Conservation (phyloP, 2,797 vertebrate genomes). For the Smutsia gigantea region DNA sequence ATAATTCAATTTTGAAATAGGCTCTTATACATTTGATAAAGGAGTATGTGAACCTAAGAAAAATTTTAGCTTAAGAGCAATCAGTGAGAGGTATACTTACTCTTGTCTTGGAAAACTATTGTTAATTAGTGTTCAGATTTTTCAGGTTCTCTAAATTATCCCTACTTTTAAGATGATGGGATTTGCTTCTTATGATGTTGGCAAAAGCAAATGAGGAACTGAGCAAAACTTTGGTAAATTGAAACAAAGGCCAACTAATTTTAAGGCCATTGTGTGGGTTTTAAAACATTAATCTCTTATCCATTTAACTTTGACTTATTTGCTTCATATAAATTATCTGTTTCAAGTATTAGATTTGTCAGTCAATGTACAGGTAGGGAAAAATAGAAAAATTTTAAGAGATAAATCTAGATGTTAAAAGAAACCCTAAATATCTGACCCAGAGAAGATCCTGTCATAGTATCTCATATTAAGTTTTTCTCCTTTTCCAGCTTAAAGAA, state of each 20-base stretch:
- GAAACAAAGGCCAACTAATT: constrained; percentile 8
- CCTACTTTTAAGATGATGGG: not conserved
- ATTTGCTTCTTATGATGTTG: not conserved
- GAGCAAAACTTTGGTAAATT: not conserved
- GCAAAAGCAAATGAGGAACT: not conserved
- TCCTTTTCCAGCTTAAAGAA: constrained; percentile 22
- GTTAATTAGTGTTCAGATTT: not conserved
- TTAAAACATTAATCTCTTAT: not conserved
- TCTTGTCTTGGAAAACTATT: not conserved
- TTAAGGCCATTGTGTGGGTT: not conserved
- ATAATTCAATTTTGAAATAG: not conserved
- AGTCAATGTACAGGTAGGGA: not conserved
- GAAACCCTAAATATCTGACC: not conserved
- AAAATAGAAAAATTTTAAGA: not conserved
- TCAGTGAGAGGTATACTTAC: not conserved
- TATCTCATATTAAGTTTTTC: not conserved
- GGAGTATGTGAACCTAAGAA: not conserved
- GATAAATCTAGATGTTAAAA: not conserved
- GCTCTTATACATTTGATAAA: not conserved
- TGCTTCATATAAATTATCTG: constrained; percentile 20
- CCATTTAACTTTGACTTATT: constrained; percentile 11
- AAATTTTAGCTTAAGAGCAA: not conserved
- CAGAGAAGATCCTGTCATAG: not conserved
- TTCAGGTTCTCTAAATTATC: not conserved
- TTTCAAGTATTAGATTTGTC: constrained; percentile 10